Evolutionary conservation across 2,113 vertebrate genomes (phyloP), one percentile per base, ranked within the genome.

Genomic region (Coptodon rendalli): DNA sequence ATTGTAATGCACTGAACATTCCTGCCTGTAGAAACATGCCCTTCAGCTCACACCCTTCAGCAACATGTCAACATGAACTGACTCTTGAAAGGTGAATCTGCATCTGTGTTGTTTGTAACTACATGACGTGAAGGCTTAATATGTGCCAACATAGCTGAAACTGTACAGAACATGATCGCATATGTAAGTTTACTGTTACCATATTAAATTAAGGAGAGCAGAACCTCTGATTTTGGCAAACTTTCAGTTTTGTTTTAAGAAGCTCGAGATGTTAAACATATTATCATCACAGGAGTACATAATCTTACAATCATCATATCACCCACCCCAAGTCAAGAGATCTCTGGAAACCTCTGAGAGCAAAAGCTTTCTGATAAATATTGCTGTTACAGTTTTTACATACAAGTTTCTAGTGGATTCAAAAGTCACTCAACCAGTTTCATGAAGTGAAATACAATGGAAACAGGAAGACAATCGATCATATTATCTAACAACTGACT

Each of bases 21-120:
- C 43, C 53, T 34, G 83, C 92, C 27, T 90, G 91, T 87, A 59
- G 73, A 50, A 88, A 89, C 92, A 93, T 2, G 92, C 73, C 82
- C 10, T 8, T 40, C 43, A 68, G 36, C 5, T 52, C 14, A 78
- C 43, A 50, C 71, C 82, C 12, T 22, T 36, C 38, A 61, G 36
- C 6, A 76, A 85, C 45, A 73, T 68, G 50, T 34, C 63, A 81
- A 81, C 59, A 52, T 1, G 2, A 68, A 82, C 81, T 50, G 19
- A 45, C 27, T 71, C 38, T 48, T 76, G 14, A 76, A 7, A 76
- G 29, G 68, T 29, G 14, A 14, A 76, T 10, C 14, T 14, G 24
- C 12, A 45, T 11, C 31, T 9, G n/a, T 48, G 43, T 48, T 29
- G 3, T 45, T 48, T n/a, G 45, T 52, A 52, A 31, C 45, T 78